phyloP scores from a whole-genome alignment of 2,888 invertebrate species.

The Orchestes rusci region DNA sequence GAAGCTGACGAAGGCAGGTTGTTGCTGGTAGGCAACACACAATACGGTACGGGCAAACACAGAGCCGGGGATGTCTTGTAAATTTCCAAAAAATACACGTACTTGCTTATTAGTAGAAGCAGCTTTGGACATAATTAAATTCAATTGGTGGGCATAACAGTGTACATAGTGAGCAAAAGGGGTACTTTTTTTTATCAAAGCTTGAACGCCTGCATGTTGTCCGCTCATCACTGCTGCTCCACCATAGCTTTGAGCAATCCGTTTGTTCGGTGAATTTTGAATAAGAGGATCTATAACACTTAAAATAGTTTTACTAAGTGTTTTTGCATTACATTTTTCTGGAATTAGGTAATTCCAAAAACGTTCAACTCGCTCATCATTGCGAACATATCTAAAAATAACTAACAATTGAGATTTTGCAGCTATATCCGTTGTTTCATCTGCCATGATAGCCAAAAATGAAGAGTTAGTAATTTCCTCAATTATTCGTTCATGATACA shows the following conservation, averaged over 20 bases:
- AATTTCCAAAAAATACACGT: constrained; percentile 26
- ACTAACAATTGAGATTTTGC: constrained; percentile 28
- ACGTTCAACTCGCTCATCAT: constrained; percentile 25
- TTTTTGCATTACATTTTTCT: constrained; percentile 17
- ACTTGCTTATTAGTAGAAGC: constrained; percentile 20
- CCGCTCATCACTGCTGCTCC: constrained; percentile 26
- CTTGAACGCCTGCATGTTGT: no score
- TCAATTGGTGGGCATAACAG: constrained; percentile 26
- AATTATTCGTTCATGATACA: constrained; percentile 12
- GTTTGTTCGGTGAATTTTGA: constrained; percentile 16
- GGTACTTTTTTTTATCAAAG: constrained; percentile 23
- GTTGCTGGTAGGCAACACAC: no score
- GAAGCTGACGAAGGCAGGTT: no score
- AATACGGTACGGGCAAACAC: no score
- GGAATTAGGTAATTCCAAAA: constrained; percentile 32
- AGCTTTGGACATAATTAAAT: constrained; percentile 27
- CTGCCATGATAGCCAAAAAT: constrained; percentile 28
- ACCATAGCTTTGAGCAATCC: constrained; percentile 26
- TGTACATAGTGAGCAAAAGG: constrained; percentile 24
- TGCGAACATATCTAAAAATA: constrained; percentile 29
- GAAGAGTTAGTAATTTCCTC: constrained; percentile 27
- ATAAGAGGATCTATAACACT: constrained; percentile 11
- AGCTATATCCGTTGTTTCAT: constrained; percentile 33
- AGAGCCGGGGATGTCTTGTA: constrained; percentile 22
- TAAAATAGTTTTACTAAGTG: constrained; percentile 11